Evolutionary conservation across 2,888 invertebrate genomes (phyloP), one percentile per base, ranked within the genome.

Genomic region (Kuschelorhynchus macadamiae): DNA sequence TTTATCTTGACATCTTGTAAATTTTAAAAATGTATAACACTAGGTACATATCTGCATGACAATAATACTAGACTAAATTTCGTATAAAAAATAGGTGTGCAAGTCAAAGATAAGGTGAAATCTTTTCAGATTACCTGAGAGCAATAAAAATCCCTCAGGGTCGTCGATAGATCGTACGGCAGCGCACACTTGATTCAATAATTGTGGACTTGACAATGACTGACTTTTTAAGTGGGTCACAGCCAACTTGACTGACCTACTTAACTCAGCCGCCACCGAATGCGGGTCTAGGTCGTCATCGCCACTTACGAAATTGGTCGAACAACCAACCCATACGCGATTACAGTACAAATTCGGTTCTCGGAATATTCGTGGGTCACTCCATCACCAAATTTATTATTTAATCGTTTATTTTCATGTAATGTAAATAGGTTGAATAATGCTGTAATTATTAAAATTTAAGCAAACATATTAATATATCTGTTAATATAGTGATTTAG

Each of bases 211-310:
- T 68, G 68, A 68, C 68, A 68, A 64, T 68, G 68, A 63, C 68
- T 68, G 68, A 63, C 63, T 68, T 67, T 62, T 46, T 42, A 64
- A 64, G 59, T 68, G 49, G 68, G 68, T 68, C 64, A 68, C 59
- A 62, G 46, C 53, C 63, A 64, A 53, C 53, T 49, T 44, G 52
- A 47, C 46, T 59, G 59, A 63, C 68, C 63, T 46, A 64, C 63
- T 59, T 59, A 14, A 20, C 4, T 21, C 59, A 53, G 53, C 68
- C 53, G 53, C 63, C 53, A 53, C 32, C 60, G 63, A 68, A 68
- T 68, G 68, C 68, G 59, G 68, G 68, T 68, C 68, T 64, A 68
- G 68, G 68, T 68, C 68, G 66, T 17, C 61, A 61, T 61, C 18
- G 47, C 25, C 52, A 59, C 46, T 64, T 52, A 59, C 59, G 53